Percentiles rank a stretch among this genome's conserved stretches.
These are phyloP conservation scores for Drosophila nannoptera DNA, from an alignment of 1,140 invertebrate species.

Conservation along the genomic window DNA sequence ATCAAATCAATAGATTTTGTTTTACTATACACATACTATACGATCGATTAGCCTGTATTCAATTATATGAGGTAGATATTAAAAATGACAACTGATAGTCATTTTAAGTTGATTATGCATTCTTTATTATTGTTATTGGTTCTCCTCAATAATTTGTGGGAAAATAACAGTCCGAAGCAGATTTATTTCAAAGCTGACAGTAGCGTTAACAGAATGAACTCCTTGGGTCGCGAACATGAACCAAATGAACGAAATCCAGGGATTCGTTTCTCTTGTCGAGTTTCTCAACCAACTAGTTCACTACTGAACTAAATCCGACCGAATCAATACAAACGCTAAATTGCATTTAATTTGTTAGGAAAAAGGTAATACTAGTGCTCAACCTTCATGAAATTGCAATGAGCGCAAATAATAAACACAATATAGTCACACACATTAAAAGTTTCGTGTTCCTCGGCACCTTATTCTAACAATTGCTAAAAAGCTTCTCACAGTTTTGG, in stretches of 20 bases:
- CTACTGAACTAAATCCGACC: slow-evolving; percentile 12
- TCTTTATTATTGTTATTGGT: neutral
- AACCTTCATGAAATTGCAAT: neutral
- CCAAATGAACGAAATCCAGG: slow-evolving; percentile 7
- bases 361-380: slow-evolving; percentile 30
- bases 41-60: too few species aligned
- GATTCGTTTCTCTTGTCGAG: slow-evolving; percentile 2
- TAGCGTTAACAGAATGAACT: neutral
- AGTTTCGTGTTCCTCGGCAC: neutral
- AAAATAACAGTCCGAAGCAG: neutral
- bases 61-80: too few species aligned
- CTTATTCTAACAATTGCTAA: neutral
- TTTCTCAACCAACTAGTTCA: neutral
- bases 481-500: slow-evolving; percentile 20
- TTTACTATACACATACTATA: too few species aligned
- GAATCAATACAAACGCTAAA: slow-evolving; percentile 15
- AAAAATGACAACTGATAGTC: too few species aligned
- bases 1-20: too few species aligned
- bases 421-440: neutral
- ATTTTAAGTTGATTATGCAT: neutral
- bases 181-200: neutral
- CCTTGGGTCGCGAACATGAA: neutral
- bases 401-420: neutral
- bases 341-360: slow-evolving; percentile 29
- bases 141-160: neutral